Conservation (phyloP, 2,113 vertebrate species). For the Catharus bicknelli region DNA sequence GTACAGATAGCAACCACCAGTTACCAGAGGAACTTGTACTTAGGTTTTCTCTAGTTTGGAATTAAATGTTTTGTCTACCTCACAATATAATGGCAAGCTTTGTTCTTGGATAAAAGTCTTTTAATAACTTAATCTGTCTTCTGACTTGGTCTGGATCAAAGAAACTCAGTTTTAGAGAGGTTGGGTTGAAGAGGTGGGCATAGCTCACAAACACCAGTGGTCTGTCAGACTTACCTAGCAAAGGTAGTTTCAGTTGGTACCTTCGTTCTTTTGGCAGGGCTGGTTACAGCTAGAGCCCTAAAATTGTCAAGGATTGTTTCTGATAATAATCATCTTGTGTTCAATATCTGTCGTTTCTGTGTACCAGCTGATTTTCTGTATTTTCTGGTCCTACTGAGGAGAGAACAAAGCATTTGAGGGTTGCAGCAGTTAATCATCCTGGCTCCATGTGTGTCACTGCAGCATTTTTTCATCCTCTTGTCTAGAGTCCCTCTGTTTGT, state of each 20-base stretch:
- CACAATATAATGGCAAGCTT: background rate
- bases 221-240: background rate
- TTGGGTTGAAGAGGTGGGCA: rapidly evolving
- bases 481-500: background rate
- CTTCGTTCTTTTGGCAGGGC: background rate
- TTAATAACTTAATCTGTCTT: background rate
- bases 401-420: background rate
- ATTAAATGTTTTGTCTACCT: background rate
- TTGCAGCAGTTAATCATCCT: background rate
- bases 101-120: background rate
- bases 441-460: background rate
- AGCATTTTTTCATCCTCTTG: background rate
- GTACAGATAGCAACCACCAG: background rate
- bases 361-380: background rate
- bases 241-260: background rate
- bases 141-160: background rate
- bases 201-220: background rate
- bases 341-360: background rate
- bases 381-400: background rate
- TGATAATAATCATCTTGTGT: background rate
- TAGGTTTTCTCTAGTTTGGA: background rate
- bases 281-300: background rate
- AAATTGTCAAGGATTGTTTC: background rate
- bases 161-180: background rate
- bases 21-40: background rate